Base-by-base conservation (phyloP, 2,113 vertebrate species). In the Rhinoptilus africanus region DNA sequence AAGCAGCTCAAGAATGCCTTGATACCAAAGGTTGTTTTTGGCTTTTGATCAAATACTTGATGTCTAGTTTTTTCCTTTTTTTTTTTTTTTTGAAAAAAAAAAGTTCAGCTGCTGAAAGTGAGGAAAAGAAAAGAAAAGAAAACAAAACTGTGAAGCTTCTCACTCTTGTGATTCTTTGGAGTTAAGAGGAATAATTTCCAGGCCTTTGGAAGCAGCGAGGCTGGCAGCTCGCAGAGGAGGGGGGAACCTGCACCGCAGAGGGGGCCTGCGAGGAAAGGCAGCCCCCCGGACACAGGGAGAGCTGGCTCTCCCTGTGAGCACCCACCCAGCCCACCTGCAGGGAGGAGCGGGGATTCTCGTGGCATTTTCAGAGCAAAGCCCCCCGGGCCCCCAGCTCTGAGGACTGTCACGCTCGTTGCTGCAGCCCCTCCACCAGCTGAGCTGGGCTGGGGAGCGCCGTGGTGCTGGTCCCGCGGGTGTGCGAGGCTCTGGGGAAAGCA, bases 11-110 rank as follows among this genome's bases (percentile, higher is more conserved):
- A 91, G 96, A 96, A 96, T 95, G 96, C 95, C 95, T 93, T 96
- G 95, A 97, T 97, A 95, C 91, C 91, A 66, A 93, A 97, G 97
- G 97, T 97, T 97, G 91, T 53, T 93, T 85, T 97, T 97, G 97
- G 97, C 94, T 93, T 60, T 78, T 17, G 80, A 84, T 92, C 97
- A 97, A 95, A 93, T 87, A 32, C 91, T 95, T 78, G 45, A 77
- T 69, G 83, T 68, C 69, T 81, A 82, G 35, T 8, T 69, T 96
- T 83, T 77, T 76, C 4, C 3, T 53, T 53, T 23, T 39, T 12
- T 41, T 35, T 5, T 8, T 34, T 67, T 56, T 23, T 3, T 50
- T 14, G 63, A 23, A 27, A 54, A 62, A 67, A 59, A 85, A 63
- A 16, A 56, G 47, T 79, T 87, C 88, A 87, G 83, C 85, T 85